phyloP scores from a whole-genome alignment of 2,797 vertebrate species.

The Natrix natrix region DNA sequence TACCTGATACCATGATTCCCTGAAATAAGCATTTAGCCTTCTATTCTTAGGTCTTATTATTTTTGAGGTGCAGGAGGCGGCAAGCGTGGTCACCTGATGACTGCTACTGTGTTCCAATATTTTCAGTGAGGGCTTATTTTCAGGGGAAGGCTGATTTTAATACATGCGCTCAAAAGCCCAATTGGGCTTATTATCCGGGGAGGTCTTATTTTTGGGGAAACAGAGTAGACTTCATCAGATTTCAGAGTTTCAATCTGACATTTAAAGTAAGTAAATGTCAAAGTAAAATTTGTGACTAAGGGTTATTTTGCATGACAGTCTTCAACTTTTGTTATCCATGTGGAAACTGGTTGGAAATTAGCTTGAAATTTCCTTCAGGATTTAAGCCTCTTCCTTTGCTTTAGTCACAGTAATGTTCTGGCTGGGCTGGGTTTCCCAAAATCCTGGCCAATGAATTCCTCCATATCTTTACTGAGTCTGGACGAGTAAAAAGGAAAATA shows the following conservation, averaged over 20 bases:
- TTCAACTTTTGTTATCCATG: background rate
- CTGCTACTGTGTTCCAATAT: too few relatives aligned
- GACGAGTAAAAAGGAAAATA: background rate
- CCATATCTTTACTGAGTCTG: background rate
- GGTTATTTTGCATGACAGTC: background rate
- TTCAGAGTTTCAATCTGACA: background rate
- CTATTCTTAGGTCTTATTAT: too few relatives aligned
- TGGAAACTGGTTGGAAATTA: background rate
- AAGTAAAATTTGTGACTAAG: background rate
- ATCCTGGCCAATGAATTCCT: background rate
- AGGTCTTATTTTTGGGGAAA: too few relatives aligned
- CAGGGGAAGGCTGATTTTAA: too few relatives aligned
- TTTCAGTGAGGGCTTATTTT: too few relatives aligned
- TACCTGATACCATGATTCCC: background rate
- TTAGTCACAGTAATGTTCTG: background rate
- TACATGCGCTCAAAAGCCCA: too few relatives aligned
- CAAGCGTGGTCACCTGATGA: too few relatives aligned
- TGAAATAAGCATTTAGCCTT: too few relatives aligned
- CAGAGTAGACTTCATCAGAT: background rate
- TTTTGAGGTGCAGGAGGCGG: too few relatives aligned
- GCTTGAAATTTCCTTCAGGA: background rate
- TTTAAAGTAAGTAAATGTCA: background rate
- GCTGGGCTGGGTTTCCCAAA: background rate
- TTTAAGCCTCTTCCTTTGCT: background rate
- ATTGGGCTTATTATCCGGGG: too few relatives aligned